These are phyloP conservation scores for Myzus persicae DNA, from an alignment of 1,140 invertebrate genomes.

Conservation along the genomic window DNA sequence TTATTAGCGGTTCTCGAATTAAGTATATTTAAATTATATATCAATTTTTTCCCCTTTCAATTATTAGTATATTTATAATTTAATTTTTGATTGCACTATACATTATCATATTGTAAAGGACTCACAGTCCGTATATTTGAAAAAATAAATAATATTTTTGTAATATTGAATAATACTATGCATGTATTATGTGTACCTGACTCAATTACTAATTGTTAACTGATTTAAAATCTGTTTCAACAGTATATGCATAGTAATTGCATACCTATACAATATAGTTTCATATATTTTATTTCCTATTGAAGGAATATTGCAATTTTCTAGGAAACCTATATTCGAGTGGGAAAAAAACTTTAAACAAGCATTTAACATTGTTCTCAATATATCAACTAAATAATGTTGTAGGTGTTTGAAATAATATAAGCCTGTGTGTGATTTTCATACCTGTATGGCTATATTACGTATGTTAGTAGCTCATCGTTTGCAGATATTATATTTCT, in stretches of 20 bases:
- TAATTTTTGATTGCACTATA: too few relatives aligned
- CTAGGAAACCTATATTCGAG: too few relatives aligned
- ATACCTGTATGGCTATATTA: neutral
- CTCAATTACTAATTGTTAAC: neutral
- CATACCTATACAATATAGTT: too few relatives aligned
- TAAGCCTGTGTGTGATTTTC: neutral
- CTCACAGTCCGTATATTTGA: too few relatives aligned
- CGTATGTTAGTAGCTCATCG: neutral
- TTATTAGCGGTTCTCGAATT: too few relatives aligned
- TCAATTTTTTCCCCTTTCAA: too few relatives aligned
- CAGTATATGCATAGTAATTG: neutral
- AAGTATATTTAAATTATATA: too few relatives aligned
- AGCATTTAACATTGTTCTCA: neutral
- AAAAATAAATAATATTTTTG: neutral
- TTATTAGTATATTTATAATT: too few relatives aligned
- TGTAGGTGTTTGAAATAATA: neutral
- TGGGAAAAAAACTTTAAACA: neutral
- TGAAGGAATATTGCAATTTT: too few relatives aligned
- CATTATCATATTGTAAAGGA: too few relatives aligned
- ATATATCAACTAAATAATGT: rapidly evolving
- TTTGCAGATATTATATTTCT: neutral
- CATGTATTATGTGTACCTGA: neutral
- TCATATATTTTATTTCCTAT: too few relatives aligned
- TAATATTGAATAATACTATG: neutral
- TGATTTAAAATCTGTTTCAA: neutral